Base-by-base conservation (phyloP, 2,797 vertebrate species). In the Orestias chungarensis region DNA sequence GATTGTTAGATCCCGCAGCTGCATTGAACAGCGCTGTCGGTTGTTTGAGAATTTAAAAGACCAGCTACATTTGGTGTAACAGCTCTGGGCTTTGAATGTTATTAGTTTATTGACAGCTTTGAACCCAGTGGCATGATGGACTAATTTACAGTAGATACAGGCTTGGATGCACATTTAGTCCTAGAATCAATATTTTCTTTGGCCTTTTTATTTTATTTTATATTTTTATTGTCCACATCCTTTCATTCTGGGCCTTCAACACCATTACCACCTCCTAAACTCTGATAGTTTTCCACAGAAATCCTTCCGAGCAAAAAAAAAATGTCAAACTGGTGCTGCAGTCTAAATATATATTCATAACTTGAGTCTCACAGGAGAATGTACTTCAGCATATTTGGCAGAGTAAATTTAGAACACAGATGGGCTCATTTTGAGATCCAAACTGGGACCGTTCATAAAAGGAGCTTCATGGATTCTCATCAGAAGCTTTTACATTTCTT, bases 341-440 rank as follows among this genome's bases (percentile, higher is more conserved):
- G 77, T 71, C 54, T 73, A 76, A 86, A 79, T 78, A 70, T 67
- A 71, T 55, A 42, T 35, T 54, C 44, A 40, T 80, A 70, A 86
- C 85, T 80, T 80, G 68, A 81, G 66, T 49, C 74, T 70, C 59
- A 29, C 7, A 71, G 62, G n/a, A 31, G 40, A 71, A 65, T 69
- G 65, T 62, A 71, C 54, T 52, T 23, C 52, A 50, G 55, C 69
- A 70, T 70, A 70, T 75, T 79, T 55, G 27, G 57, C 49, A 47
- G 42, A 40, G 25, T 80, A 71, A 84, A 72, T 59, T 44, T 42
- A 61, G 52, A 1, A 31, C 78, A 71, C 88, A 89, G 87, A 89
- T 85, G 88, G 83, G 64, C 69, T 79, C 78, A 64, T 82, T 86
- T 38, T 80, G 38, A 68, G 61, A 81, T 80, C 74, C 71, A 79